These are phyloP conservation scores for Diplodus puntazzo DNA, from an alignment of 2,797 vertebrate species.

Conservation along the genomic window DNA sequence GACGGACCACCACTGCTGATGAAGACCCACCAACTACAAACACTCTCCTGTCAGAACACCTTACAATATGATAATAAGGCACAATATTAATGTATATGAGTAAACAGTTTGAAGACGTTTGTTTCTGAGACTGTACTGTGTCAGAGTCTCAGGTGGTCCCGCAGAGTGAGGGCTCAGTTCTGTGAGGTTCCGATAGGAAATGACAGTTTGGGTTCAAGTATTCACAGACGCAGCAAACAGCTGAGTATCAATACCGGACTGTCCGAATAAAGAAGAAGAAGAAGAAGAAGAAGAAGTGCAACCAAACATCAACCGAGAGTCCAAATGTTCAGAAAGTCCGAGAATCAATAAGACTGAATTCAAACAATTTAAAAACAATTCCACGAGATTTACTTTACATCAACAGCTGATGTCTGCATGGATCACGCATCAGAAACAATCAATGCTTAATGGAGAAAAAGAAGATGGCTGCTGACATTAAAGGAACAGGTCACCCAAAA, in stretches of 20 bases:
- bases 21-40: background rate
- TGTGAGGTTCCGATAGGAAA: background rate
- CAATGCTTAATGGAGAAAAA: background rate
- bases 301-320: background rate
- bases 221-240: background rate
- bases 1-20: background rate
- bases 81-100: background rate
- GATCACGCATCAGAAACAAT: too few relatives aligned
- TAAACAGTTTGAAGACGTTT: background rate
- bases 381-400: background rate
- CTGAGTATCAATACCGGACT: background rate
- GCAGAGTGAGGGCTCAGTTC: background rate
- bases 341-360: background rate
- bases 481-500: too few relatives aligned
- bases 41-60: background rate
- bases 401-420: background rate
- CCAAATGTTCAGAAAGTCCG: background rate
- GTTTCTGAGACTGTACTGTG: background rate
- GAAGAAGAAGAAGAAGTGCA: too few relatives aligned
- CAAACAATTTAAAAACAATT: background rate
- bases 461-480: background rate
- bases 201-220: background rate
- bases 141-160: background rate
- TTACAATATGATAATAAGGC: slow-evolving; percentile 6
- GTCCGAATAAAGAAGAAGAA: background rate